Evolutionary conservation across 2,113 vertebrate species (phyloP).

Genomic region (Oreamnos americanus): DNA sequence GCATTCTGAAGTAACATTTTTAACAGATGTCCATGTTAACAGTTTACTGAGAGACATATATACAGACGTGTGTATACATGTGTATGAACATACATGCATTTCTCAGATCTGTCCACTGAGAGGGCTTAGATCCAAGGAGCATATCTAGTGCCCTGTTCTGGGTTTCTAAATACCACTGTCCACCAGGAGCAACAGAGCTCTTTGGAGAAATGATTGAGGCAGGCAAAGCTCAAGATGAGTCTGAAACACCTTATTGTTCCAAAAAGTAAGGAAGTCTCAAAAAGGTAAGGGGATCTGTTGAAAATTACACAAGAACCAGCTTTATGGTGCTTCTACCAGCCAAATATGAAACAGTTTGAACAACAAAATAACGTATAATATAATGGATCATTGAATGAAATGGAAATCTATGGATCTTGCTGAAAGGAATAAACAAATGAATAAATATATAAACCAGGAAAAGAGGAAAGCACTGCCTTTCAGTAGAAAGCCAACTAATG

Average conservation of each 20-base stretch:
- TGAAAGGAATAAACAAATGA: not conserved
- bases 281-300: not conserved
- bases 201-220: not conserved
- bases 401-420: not conserved
- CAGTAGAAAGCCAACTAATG: not conserved
- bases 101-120: not conserved
- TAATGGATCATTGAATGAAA: not conserved
- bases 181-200: not conserved
- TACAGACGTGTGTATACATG: not conserved
- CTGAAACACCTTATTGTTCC: not conserved
- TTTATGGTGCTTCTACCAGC: not conserved
- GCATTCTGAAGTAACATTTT: conserved; percentile 7
- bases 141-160: not conserved
- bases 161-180: not conserved
- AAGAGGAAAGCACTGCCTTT: not conserved
- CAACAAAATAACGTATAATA: not conserved
- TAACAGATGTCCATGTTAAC: not conserved
- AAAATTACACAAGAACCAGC: not conserved
- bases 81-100: not conserved
- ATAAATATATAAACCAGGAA: not conserved
- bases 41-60: not conserved
- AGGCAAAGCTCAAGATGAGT: not conserved
- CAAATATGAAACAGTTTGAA: not conserved
- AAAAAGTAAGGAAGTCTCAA: not conserved
- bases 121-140: not conserved